phyloP scores from a whole-genome alignment of 2,888 invertebrate species.

The Eumerus sabulonum region DNA sequence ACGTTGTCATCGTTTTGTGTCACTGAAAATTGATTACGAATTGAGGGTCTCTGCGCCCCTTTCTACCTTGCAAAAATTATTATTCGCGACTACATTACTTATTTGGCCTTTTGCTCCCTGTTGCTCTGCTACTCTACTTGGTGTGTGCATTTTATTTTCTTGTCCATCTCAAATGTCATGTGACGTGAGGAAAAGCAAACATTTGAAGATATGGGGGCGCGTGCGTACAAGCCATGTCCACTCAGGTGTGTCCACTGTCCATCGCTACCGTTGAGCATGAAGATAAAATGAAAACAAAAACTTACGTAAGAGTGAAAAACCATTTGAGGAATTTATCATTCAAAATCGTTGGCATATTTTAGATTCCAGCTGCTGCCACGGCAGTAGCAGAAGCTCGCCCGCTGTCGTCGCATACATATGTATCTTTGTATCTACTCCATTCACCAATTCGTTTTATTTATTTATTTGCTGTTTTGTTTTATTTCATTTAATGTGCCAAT shows the following conservation, averaged over 20 bases:
- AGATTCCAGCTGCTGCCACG: conserved; percentile 63
- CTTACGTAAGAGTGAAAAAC: conserved; percentile 55
- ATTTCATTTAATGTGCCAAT: conserved; percentile 60
- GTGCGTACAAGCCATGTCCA: conserved; percentile 53
- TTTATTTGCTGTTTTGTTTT: conserved; percentile 57
- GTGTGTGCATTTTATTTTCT: neutral
- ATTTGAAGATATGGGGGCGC: conserved; percentile 47
- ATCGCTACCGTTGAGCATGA: conserved; percentile 46
- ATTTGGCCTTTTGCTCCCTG: conserved; percentile 29
- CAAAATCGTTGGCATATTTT: conserved; percentile 64
- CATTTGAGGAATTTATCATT: conserved; percentile 67
- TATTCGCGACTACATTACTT: conserved; percentile 56
- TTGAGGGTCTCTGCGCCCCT: conserved; percentile 31
- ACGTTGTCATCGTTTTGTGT: conserved; percentile 56
- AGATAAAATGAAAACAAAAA: conserved; percentile 59
- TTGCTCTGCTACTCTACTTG: too few relatives aligned
- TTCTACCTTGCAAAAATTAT: conserved; percentile 29
- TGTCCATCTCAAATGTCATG: conserved; percentile 53
- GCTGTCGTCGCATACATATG: conserved; percentile 15
- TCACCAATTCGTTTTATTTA: conserved; percentile 44
- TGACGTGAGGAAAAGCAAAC: too few relatives aligned
- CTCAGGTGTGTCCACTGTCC: conserved; percentile 60
- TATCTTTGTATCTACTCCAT: conserved; percentile 26
- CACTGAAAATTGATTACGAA: conserved; percentile 65
- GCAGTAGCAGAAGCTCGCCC: conserved; percentile 36